Conservation (phyloP, 2,888 invertebrate species). For the Tridacna gigas region DNA sequence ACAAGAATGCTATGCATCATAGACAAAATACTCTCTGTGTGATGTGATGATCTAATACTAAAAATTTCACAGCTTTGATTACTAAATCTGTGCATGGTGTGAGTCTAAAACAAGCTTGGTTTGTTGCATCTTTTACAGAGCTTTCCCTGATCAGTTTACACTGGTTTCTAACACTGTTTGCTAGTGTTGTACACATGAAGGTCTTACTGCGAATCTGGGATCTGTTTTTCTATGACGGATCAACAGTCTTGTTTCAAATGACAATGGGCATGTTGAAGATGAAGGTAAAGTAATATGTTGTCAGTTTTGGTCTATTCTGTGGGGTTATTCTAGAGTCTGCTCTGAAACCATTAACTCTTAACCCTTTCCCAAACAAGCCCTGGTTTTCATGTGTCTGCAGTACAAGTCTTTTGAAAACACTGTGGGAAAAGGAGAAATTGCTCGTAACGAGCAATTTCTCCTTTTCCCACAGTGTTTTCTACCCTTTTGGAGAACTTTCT, state of each 20-base stretch:
- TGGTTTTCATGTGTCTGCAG: no score
- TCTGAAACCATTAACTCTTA: no score
- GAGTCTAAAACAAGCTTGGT: background rate
- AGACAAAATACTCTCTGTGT: background rate
- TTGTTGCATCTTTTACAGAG: constrained; percentile 86
- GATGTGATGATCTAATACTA: background rate
- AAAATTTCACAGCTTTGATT: background rate
- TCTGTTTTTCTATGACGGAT: constrained; percentile 97
- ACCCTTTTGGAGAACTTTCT: no score
- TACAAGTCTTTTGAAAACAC: background rate
- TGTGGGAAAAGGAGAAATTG: background rate
- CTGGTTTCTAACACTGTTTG: constrained; percentile 98
- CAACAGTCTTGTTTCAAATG: constrained; percentile 96
- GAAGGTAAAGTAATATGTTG: constrained; percentile 78
- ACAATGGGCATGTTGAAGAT: constrained; percentile 97
- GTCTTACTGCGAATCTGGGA: constrained; percentile 98
- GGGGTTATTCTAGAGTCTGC: no score
- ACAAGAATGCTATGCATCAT: no score
- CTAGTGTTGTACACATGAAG: constrained; percentile 98
- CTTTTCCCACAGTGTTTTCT: no score
- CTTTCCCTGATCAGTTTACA: constrained; percentile 97
- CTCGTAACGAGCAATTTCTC: no score
- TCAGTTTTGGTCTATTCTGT: background rate
- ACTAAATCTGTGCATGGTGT: constrained; percentile 4
- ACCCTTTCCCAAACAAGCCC: no score